Conservation (phyloP, 2,113 vertebrate species). For the Patagioenas fasciata region DNA sequence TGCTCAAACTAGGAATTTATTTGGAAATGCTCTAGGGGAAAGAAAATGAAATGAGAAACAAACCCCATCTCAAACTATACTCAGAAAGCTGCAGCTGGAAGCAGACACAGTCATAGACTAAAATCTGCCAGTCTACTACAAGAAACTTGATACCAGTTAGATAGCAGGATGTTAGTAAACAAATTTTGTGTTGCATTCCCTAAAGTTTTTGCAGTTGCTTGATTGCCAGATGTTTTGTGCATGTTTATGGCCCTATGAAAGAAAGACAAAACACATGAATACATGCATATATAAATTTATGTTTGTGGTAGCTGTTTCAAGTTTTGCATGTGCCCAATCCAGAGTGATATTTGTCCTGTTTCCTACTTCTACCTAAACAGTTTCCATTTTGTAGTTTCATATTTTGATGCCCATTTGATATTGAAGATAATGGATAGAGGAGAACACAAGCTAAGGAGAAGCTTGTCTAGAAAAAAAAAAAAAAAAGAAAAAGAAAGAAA, state of each 20-base stretch:
- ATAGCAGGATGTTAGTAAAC: background rate
- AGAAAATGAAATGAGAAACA: background rate
- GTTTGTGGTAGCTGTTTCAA: background rate
- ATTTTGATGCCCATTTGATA: background rate
- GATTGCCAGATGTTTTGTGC: background rate
- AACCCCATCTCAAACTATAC: background rate
- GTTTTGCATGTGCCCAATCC: background rate
- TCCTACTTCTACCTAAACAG: background rate
- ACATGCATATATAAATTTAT: background rate
- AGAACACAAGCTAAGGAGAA: background rate
- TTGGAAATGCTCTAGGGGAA: background rate
- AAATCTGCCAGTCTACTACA: background rate
- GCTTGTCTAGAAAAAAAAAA: background rate
- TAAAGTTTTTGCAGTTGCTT: background rate
- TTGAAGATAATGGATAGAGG: background rate
- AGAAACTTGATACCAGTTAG: background rate
- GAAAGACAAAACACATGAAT: background rate
- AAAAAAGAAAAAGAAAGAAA: too few species aligned
- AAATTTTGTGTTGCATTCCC: background rate
- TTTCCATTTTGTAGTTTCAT: background rate
- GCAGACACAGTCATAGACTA: background rate
- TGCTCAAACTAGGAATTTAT: background rate
- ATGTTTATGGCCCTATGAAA: background rate
- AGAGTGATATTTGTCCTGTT: background rate
- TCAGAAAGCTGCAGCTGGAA: background rate